Conservation (phyloP, 2,113 vertebrate genomes). For the Leptodactylus fuscus region DNA sequence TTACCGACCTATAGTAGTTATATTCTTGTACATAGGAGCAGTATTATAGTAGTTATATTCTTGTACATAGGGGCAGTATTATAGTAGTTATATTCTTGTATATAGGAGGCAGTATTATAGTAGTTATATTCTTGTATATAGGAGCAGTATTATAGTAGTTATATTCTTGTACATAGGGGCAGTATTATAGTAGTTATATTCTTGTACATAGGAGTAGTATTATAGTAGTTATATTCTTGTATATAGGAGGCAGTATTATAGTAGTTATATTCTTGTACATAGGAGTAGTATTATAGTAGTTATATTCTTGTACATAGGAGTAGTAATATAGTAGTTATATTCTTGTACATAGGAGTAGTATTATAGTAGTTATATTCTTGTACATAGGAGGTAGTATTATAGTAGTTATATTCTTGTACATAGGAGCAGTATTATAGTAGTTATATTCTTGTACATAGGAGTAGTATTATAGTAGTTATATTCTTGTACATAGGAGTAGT, state of each 20-base stretch:
- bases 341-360: too few relatives aligned
- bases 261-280: neutral
- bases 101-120: constrained; percentile 5
- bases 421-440: neutral
- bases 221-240: constrained; percentile 21
- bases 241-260: constrained; percentile 1
- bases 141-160: constrained; percentile 21
- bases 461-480: constrained; percentile 16
- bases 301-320: constrained; percentile 3
- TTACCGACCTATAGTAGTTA: too few relatives aligned
- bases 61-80: constrained; percentile 32
- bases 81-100: constrained; percentile 24
- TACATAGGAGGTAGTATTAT: too few relatives aligned
- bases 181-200: constrained; percentile 20
- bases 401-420: neutral
- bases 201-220: neutral
- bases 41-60: constrained; percentile 24
- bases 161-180: constrained; percentile 12
- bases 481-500: constrained; percentile 5
- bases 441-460: neutral
- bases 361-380: too few relatives aligned
- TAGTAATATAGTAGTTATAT: neutral
- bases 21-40: too few relatives aligned
- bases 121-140: constrained; percentile 25
- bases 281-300: neutral